Percentiles rank a stretch among this genome's conserved stretches.
Conservation (phyloP, 1,140 invertebrate genomes). For the Drosophila navojoa region DNA sequence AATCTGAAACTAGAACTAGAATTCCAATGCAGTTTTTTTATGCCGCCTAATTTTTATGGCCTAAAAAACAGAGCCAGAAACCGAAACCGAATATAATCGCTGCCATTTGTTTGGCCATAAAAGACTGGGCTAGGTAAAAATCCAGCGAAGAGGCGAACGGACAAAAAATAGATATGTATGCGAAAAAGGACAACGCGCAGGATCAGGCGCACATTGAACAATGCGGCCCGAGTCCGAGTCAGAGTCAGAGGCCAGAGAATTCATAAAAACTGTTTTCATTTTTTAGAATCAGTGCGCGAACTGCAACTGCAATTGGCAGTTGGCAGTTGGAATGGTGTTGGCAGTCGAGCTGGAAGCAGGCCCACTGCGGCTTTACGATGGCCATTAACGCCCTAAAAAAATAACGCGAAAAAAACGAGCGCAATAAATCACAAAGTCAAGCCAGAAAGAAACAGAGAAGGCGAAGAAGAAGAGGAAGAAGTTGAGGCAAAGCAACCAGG, state of each 20-base stretch:
- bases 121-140: constrained; percentile 40
- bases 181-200: constrained; percentile 5
- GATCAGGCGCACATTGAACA: constrained; percentile 4
- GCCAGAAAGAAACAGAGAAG: not conserved
- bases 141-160: constrained; percentile 9
- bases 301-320: constrained; percentile 4
- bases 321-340: not conserved
- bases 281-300: constrained; percentile 83
- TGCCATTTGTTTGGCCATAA: constrained; percentile 65
- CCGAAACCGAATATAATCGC: constrained; percentile 63
- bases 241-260: constrained; percentile 43
- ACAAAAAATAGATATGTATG: no score
- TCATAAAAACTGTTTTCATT: constrained; percentile 83
- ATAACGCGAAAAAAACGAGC: constrained; percentile 77
- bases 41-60: constrained; percentile 76
- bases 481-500: not conserved
- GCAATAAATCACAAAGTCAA: constrained; percentile 70
- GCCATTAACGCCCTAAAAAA: constrained; percentile 79
- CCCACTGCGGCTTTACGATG: constrained; percentile 75
- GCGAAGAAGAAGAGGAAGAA: not conserved
- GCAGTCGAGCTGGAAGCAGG: constrained; percentile 2
- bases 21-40: constrained; percentile 83
- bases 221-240: constrained; percentile 10
- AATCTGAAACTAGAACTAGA: constrained; percentile 83
- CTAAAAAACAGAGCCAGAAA: constrained; percentile 77